Percentiles rank a stretch among this genome's conserved stretches.
Conservation (phyloP, 2,797 vertebrate species). For the Periparus ater region DNA sequence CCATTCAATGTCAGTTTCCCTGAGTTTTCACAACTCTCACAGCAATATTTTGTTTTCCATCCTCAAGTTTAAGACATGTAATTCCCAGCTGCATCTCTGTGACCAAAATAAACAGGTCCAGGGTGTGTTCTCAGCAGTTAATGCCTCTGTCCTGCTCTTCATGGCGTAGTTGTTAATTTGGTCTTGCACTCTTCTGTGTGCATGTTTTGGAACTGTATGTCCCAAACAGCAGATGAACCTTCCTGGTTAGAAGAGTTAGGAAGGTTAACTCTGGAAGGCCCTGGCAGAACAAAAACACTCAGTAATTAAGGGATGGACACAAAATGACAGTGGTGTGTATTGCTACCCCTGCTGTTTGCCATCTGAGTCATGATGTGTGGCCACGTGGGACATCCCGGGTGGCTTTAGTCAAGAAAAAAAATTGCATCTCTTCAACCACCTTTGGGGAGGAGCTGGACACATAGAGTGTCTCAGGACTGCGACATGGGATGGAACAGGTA, state of each 20-base stretch:
- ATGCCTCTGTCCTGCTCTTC: neutral
- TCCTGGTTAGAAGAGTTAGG: neutral
- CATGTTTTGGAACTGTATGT: neutral
- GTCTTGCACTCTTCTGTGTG: neutral
- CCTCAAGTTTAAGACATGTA: neutral
- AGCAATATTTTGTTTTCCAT: neutral
- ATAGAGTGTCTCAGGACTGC: rapidly evolving
- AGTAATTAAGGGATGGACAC: neutral
- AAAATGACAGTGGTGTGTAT: neutral
- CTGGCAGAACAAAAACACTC: neutral
- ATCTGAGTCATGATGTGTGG: neutral
- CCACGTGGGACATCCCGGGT: neutral
- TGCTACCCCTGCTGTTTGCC: neutral
- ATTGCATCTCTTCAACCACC: neutral
- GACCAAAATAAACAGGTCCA: neutral
- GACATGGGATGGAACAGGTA: neutral
- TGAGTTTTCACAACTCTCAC: neutral
- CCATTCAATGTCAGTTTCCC: neutral
- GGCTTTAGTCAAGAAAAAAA: neutral
- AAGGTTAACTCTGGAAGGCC: neutral
- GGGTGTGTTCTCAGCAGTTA: neutral
- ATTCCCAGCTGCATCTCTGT: neutral
- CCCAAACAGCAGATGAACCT: neutral
- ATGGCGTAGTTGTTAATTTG: neutral
- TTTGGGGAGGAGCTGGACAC: neutral